These are phyloP conservation scores for Branchipolynoe longqiensis DNA, from an alignment of 2,888 invertebrate species.

Conservation along the genomic window DNA sequence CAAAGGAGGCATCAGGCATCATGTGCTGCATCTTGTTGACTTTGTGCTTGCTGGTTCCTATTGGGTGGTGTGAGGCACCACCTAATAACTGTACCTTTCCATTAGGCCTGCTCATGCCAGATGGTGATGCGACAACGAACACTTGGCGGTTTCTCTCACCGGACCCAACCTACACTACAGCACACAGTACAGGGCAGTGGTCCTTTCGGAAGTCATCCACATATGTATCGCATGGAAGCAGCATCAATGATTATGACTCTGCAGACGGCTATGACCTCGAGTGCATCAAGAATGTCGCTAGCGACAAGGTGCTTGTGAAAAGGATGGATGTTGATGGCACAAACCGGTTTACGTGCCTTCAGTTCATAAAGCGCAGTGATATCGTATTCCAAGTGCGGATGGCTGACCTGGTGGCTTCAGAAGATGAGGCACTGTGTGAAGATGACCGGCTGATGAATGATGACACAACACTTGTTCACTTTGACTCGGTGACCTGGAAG, in stretches of 20 bases:
- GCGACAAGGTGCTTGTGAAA: conserved; percentile 10
- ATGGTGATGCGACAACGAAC: too few relatives aligned
- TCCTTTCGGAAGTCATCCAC: not conserved
- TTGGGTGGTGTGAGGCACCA: too few relatives aligned
- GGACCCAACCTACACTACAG: not conserved
- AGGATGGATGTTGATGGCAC: not conserved
- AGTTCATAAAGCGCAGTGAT: conserved; percentile 10
- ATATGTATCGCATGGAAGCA: conserved; percentile 32
- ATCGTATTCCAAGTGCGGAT: not conserved
- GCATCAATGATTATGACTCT: conserved; percentile 30
- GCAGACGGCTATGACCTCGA: conserved; percentile 30
- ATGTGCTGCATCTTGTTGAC: too few relatives aligned
- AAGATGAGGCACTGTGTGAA: not conserved
- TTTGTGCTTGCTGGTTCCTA: too few relatives aligned
- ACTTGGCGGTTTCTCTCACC: conserved; percentile 34
- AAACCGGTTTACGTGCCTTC: not conserved
- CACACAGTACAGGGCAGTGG: conserved; percentile 33
- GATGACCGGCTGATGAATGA: not conserved
- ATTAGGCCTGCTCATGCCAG: too few relatives aligned
- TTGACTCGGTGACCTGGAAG: conserved; percentile 2
- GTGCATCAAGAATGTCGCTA: conserved; percentile 17
- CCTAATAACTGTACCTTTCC: too few relatives aligned
- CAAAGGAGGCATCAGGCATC: too few relatives aligned
- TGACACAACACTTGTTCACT: conserved; percentile 29
- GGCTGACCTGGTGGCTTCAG: not conserved